Percentiles rank a stretch among this genome's conserved stretches.
These are phyloP conservation scores for Sipha flava DNA, from an alignment of 1,140 invertebrate species.

Conservation along the genomic window DNA sequence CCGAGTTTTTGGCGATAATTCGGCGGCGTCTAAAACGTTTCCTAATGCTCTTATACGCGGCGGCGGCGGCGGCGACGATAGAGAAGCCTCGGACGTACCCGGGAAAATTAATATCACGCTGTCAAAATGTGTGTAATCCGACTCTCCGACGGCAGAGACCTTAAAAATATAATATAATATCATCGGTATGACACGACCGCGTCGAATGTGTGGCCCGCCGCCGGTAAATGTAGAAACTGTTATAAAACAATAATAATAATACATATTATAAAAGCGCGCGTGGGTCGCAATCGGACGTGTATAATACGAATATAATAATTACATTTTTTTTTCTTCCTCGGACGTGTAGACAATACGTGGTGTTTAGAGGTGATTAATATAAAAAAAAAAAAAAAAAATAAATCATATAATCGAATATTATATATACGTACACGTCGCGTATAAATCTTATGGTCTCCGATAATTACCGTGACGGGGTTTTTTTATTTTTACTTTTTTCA, in stretches of 20 bases:
- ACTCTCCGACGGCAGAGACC: background rate
- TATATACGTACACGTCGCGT: too few relatives aligned
- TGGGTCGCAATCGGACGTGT: too few relatives aligned
- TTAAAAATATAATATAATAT: background rate
- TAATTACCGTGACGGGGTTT: background rate
- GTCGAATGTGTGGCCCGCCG: too few relatives aligned
- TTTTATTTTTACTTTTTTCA: background rate
- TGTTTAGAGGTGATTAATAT: background rate
- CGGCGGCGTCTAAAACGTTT: background rate
- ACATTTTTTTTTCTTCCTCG: too few relatives aligned
- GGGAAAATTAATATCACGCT: background rate
- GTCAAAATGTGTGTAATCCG: background rate
- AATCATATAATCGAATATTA: background rate
- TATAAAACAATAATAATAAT: background rate
- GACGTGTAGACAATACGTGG: too few relatives aligned
- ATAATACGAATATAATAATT: too few relatives aligned
- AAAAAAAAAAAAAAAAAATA: too few relatives aligned
- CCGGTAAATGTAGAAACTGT: background rate
- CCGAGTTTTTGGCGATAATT: constrained; percentile 8
- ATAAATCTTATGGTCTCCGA: background rate
- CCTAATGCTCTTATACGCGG: background rate
- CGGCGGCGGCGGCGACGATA: too few relatives aligned
- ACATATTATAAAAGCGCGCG: too few relatives aligned
- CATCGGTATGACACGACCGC: background rate
- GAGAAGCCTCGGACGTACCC: background rate